Percentiles rank a stretch among this genome's conserved stretches.
Conservation (phyloP, 1,140 invertebrate species). For the Drosophila prosaltans region DNA sequence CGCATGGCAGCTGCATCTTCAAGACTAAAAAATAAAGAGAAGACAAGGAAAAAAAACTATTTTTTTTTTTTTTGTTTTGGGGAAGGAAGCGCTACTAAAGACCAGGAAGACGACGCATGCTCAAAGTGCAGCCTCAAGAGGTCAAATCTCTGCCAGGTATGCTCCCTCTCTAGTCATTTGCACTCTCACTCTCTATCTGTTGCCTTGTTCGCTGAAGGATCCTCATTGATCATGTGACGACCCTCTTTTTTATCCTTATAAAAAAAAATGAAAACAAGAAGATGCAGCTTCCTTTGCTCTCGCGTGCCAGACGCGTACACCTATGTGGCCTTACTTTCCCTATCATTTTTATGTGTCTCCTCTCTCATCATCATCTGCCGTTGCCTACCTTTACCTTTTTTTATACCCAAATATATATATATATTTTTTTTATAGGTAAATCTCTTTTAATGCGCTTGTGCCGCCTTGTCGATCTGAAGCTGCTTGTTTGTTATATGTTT, state of each 20-base stretch:
- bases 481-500: slow-evolving; percentile 56
- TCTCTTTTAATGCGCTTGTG: slow-evolving; percentile 75
- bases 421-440: slow-evolving; percentile 74
- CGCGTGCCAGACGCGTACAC: slow-evolving; percentile 60
- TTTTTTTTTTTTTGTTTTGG: slow-evolving; percentile 22
- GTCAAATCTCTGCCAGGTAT: slow-evolving; percentile 50
- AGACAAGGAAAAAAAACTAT: slow-evolving; percentile 36
- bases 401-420: not conserved
- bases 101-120: slow-evolving; percentile 28
- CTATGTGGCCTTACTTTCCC: slow-evolving; percentile 27
- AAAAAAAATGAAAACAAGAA: slow-evolving; percentile 30
- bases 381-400: slow-evolving; percentile 41
- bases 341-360: slow-evolving; percentile 46
- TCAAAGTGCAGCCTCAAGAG: slow-evolving; percentile 52
- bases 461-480: slow-evolving; percentile 53
- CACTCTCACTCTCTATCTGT: slow-evolving; percentile 21
- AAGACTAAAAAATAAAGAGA: slow-evolving; percentile 33
- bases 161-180: slow-evolving; percentile 10
- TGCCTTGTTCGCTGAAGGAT: slow-evolving; percentile 18
- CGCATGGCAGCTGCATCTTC: slow-evolving; percentile 58
- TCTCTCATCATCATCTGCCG: slow-evolving; percentile 52
- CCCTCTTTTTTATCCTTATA: slow-evolving; percentile 67
- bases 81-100: slow-evolving; percentile 9
- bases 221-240: slow-evolving; percentile 55
- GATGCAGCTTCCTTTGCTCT: slow-evolving; percentile 57